phyloP scores from a whole-genome alignment of 2,888 invertebrate species.

The Lapara coniferarum region DNA sequence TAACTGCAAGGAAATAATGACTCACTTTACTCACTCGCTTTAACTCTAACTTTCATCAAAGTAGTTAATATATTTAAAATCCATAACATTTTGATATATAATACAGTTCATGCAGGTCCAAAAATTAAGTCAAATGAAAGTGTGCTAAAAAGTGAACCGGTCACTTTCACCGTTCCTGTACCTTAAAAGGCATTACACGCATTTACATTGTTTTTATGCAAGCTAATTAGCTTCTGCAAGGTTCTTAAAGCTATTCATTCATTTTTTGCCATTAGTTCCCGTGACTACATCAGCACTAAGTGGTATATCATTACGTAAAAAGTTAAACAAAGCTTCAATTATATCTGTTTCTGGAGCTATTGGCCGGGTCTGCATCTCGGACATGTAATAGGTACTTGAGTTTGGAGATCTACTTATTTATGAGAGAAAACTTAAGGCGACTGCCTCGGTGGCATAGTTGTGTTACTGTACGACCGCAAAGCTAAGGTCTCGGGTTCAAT shows the following conservation, averaged over 20 bases:
- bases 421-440: too few relatives aligned
- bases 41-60: too few relatives aligned
- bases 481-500: too few relatives aligned
- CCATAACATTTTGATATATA: not conserved
- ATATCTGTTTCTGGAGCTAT: not conserved
- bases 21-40: too few relatives aligned
- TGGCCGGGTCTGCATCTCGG: not conserved
- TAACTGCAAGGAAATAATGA: not conserved
- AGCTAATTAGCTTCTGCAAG: conserved; percentile 4
- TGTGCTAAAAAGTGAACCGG: conserved; percentile 22
- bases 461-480: too few relatives aligned
- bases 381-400: too few relatives aligned
- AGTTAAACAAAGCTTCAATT: not conserved
- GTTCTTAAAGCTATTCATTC: not conserved
- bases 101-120: not conserved
- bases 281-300: not conserved
- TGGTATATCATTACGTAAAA: not conserved
- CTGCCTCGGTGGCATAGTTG: too few relatives aligned
- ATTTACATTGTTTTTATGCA: conserved; percentile 5
- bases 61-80: not conserved
- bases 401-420: too few relatives aligned
- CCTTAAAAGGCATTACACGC: conserved; percentile 17
- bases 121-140: conserved; percentile 28
- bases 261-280: not conserved
- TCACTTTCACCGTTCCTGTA: conserved; percentile 27